Evolutionary conservation across 35 echinoderm and acorn worm species (phyloP).

Genomic region (Nesometra sesokonis): DNA sequence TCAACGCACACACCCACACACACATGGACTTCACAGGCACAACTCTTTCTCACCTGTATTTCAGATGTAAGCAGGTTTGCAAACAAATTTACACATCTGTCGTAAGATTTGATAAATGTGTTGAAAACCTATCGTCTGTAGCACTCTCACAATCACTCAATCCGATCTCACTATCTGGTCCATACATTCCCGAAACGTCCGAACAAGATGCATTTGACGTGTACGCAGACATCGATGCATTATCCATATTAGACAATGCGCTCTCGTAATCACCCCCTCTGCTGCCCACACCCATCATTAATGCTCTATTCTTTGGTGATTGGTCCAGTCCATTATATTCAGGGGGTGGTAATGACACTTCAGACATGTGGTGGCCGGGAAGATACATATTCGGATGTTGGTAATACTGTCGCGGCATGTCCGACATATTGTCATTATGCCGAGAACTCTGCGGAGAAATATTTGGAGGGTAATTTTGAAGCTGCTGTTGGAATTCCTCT

Average conservation of each 20-base stretch:
- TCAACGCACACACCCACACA: not conserved
- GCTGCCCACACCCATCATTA: not conserved
- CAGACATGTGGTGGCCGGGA: conserved; percentile 60
- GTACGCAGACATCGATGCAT: conserved; percentile 86
- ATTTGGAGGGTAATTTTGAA: conserved; percentile 60
- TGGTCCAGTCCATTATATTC: conserved; percentile 23
- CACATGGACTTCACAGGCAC: not conserved
- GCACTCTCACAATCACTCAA: conserved; percentile 62
- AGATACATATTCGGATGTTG: conserved; percentile 79
- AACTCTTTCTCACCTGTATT: not conserved
- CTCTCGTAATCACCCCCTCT: conserved; percentile 31
- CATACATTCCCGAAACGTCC: conserved; percentile 78
- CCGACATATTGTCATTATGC: conserved; percentile 18
- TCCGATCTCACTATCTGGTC: conserved; percentile 72
- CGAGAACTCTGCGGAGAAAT: not conserved
- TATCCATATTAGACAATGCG: conserved; percentile 70
- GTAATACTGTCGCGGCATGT: conserved; percentile 29
- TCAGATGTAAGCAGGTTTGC: not conserved
- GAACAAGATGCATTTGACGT: conserved; percentile 92
- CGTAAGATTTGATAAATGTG: not conserved
- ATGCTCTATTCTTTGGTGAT: not conserved
- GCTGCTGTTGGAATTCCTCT: conserved; percentile 47
- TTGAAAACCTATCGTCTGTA: not conserved
- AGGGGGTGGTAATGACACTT: conserved; percentile 35
- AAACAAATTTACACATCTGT: not conserved